Base-by-base conservation (phyloP, 2,888 invertebrate genomes). In the Euphydryas editha region DNA sequence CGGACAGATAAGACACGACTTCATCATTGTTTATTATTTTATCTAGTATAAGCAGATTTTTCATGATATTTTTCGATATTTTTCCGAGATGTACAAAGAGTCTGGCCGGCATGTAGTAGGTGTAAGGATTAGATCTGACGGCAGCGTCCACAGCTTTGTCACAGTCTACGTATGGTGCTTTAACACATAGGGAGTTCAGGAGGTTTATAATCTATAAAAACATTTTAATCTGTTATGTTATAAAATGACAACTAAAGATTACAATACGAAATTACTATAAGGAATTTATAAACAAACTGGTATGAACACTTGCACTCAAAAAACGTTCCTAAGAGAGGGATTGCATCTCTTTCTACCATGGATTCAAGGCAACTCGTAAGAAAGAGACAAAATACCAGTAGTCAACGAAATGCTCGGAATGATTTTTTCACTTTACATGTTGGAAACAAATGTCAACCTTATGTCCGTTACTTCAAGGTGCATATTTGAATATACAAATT, bases 1-100 rank as follows among this genome's bases (percentile, higher is more conserved):
- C n/a, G 13, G 47, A 49, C 1, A 63, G 20, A 47, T 47, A 57
- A 10, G 20, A 7, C 13, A 49, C 47, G 2, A 49, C 39, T 57
- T 57, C 57, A 49, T 63, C 24, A n/a, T 63, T 57, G 11, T 37
- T 57, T n/a, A 63, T 37, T 15, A 63, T 6, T 49, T 20, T 39
- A 20, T 57, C 57, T 7, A 63, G 47, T 47, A 63, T 39, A 17
- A 46, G 15, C 2, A 21, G n/a, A 46, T 62, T 56, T 8, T 44
- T 42, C 37, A 62, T 46, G 17, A 62, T 47, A 8, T 46, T 56
- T 8, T 57, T 63, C 6, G 62, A 57, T 1, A 57, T n/a, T 37
- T 49, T 63, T 39, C 57, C 57, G 10, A 57, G 37, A 24, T 63
- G 49, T 7, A 63, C 49, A 7, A 57, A 18, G 5, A 63, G 62